These are phyloP conservation scores for Platycnemis pennipes DNA, from an alignment of 2,888 invertebrate species.

Conservation along the genomic window DNA sequence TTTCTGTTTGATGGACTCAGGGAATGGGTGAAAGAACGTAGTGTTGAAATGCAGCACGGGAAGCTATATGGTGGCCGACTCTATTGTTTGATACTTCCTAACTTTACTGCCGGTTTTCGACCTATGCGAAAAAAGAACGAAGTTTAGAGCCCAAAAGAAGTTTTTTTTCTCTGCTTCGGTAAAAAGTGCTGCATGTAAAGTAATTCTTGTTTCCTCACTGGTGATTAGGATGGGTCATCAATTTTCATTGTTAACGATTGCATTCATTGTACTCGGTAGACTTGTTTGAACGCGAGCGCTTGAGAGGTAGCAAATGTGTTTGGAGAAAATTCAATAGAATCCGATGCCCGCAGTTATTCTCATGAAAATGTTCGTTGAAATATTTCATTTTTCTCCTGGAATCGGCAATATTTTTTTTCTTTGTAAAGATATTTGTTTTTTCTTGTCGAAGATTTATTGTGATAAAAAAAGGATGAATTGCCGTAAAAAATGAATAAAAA, in stretches of 20 bases:
- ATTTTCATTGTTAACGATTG: not conserved
- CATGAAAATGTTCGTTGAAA: not conserved
- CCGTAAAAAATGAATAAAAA: not conserved
- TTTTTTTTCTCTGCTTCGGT: not conserved
- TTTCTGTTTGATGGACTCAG: not conserved
- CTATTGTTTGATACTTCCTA: not conserved
- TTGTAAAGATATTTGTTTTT: not conserved
- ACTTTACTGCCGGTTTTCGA: not conserved
- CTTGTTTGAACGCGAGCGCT: not conserved
- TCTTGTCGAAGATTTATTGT: not conserved
- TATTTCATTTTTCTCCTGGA: not conserved
- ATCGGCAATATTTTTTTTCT: not conserved
- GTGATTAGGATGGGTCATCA: not conserved
- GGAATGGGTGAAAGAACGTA: not conserved
- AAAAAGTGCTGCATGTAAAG: not conserved
- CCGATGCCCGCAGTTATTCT: not conserved
- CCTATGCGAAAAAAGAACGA: not conserved
- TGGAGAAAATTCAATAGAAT: not conserved
- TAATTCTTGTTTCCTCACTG: not conserved
- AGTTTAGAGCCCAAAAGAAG: not conserved
- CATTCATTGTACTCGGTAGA: not conserved
- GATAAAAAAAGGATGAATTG: not conserved
- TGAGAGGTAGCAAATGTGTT: not conserved
- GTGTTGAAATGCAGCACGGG: not conserved
- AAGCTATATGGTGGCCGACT: not conserved